Base-by-base conservation (phyloP, 1,140 invertebrate genomes). In the Brachionus calyciflorus region DNA sequence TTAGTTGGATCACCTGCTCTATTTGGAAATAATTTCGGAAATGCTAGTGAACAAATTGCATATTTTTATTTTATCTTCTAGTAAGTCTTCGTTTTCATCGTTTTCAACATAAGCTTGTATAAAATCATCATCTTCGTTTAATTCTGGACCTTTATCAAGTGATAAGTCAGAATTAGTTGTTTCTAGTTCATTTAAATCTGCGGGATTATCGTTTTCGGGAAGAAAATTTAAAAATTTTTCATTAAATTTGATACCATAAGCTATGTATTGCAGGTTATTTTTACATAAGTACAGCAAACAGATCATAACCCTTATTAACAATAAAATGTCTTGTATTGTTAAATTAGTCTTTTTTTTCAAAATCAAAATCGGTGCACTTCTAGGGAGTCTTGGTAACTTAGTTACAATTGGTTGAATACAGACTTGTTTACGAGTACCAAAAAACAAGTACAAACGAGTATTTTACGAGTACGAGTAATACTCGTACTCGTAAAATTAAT, bases 11-110 rank as follows among this genome's bases (percentile, higher is more conserved):
- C 53, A 30, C 24, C 53, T 10, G 53, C 53, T 12, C 53, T 28
- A 57, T 57, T 57, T 14, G 53, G 53, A 30, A 57, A 57, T 5
- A 57, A 14, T n/a, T 57, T 57, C 17, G 53, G 28, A 57, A 57
- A 57, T 9, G 53, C n/a, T 6, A 57, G 53, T 10, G 53, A 10
- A 57, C 53, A 57, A 9, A 57, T 57, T 30, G 53, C 51, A 26
- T 55, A 24, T 55, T 55, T 55, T 55, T 10, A 55, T 55, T 10
- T 24, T 1, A 24, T 55, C 19, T 24, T 55, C 51, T 55, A 24
- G 51, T 24, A 55, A 24, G 12, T 17, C 12, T 55, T 55, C 51
- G 26, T 55, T 55, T 24, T 17, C 21, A 55, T 55, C 51, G 24
- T 55, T 55, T 2, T 55, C 51, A 55, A 55, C 26, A 55, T 24